phyloP scores from a whole-genome alignment of 2,888 invertebrate genomes.

The Morpho deidamia region DNA sequence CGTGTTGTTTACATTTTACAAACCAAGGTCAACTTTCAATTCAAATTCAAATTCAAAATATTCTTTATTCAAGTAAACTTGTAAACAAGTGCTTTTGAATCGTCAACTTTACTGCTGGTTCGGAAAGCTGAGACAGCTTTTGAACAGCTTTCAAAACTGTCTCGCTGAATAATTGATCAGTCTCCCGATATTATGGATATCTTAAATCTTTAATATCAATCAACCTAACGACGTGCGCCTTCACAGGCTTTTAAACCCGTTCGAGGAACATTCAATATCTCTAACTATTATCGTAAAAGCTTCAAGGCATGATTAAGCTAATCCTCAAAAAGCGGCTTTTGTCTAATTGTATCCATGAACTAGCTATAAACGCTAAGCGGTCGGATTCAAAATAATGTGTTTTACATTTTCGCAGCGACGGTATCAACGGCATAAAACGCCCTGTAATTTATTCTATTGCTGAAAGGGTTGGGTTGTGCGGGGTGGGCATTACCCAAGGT shows the following conservation, averaged over 20 bases:
- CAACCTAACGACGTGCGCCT: conserved; percentile 14
- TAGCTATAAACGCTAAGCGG: conserved; percentile 75
- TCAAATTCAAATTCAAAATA: no score
- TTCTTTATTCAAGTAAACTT: no score
- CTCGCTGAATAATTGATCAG: no score
- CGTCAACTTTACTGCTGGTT: no score
- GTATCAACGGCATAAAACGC: conserved; percentile 77
- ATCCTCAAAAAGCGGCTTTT: conserved; percentile 67
- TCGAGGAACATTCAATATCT: conserved; percentile 23
- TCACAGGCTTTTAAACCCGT: conserved; percentile 17
- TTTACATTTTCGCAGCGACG: conserved; percentile 73
- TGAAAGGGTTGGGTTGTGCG: conserved; percentile 72
- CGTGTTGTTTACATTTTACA: no score
- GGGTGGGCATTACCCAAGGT: conserved; percentile 79
- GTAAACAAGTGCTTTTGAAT: no score
- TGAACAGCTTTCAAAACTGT: no score
- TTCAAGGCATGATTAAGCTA: conserved; percentile 43
- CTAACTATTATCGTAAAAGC: conserved; percentile 47
- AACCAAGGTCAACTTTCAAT: no score
- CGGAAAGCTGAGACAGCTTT: no score
- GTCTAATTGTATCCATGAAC: conserved; percentile 65
- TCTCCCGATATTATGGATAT: no score
- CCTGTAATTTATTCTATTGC: conserved; percentile 79
- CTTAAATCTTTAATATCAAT: conserved; percentile 15
- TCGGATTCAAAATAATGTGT: conserved; percentile 76